These are phyloP conservation scores for Oryctes rhinoceros DNA, from an alignment of 1,140 invertebrate genomes.

Conservation along the genomic window DNA sequence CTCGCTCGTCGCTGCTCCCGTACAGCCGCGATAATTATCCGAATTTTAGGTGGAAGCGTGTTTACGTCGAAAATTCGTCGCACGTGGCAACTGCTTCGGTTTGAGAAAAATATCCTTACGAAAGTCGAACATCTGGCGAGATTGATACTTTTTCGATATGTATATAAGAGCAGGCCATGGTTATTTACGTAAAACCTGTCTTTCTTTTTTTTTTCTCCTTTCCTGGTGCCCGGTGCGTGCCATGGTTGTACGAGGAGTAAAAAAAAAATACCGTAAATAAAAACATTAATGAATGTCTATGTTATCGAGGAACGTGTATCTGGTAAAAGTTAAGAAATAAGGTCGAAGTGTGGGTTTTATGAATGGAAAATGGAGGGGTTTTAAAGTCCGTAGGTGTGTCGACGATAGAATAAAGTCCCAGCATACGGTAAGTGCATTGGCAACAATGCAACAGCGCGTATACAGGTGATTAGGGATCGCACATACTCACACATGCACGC, in stretches of 20 bases:
- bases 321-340: slow-evolving; percentile 44
- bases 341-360: slow-evolving; percentile 42
- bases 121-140: not conserved
- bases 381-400: slow-evolving; percentile 32
- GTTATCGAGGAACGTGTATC: slow-evolving; percentile 41
- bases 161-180: slow-evolving; percentile 1
- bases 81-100: not conserved
- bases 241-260: not conserved
- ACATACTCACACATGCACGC: not conserved
- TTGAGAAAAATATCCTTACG: slow-evolving; percentile 12
- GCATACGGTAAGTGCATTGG: slow-evolving; percentile 33
- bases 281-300: slow-evolving; percentile 40
- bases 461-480: slow-evolving; percentile 33
- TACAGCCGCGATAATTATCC: not conserved
- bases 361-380: slow-evolving; percentile 42
- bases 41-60: not conserved
- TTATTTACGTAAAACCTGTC: slow-evolving; percentile 25
- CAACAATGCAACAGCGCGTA: slow-evolving; percentile 27
- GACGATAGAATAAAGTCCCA: slow-evolving; percentile 34
- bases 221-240: not conserved
- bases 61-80: not conserved
- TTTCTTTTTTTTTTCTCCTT: not conserved
- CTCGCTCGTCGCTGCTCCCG: not conserved
- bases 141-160: not conserved
- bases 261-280: slow-evolving; percentile 39